Percentiles rank a stretch among this genome's conserved stretches.
These are phyloP conservation scores for Lasioglossum leucozonium DNA, from an alignment of 2,888 invertebrate genomes.

Conservation along the genomic window DNA sequence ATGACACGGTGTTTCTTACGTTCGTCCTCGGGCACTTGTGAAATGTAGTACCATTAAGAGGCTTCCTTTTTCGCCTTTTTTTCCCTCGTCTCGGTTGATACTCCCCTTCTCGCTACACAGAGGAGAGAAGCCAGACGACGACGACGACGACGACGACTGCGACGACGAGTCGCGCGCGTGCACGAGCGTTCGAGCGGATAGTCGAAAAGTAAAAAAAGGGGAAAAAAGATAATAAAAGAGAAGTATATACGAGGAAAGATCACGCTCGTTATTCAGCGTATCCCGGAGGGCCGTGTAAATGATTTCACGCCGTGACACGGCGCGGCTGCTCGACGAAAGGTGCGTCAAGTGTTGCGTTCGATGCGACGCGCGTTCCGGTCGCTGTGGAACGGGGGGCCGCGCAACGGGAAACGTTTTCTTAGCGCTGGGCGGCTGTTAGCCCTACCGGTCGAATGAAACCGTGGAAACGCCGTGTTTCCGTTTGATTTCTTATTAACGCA, in stretches of 20 bases:
- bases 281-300: slow-evolving; percentile 57
- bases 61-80: slow-evolving; percentile 17
- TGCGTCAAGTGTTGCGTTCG: slow-evolving; percentile 62
- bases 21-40: slow-evolving; percentile 23
- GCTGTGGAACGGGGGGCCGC: slow-evolving; percentile 10
- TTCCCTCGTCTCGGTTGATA: slow-evolving; percentile 24
- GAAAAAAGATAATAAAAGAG: not conserved
- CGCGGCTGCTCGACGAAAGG: slow-evolving; percentile 57
- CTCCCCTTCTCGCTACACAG: slow-evolving; percentile 34
- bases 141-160: slow-evolving; percentile 24
- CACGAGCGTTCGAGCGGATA: slow-evolving; percentile 54
- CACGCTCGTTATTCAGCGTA: slow-evolving; percentile 66
- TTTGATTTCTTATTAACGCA: too few relatives aligned
- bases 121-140: slow-evolving; percentile 35
- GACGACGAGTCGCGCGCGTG: slow-evolving; percentile 31
- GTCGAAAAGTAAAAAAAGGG: slow-evolving; percentile 48
- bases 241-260: slow-evolving; percentile 35
- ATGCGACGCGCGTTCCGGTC: slow-evolving; percentile 36
- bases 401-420: slow-evolving; percentile 42
- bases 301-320: slow-evolving; percentile 55
- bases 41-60: slow-evolving; percentile 47
- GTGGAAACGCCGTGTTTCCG: too few relatives aligned
- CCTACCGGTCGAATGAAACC: not conserved
- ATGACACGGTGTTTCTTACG: slow-evolving; percentile 27
- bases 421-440: slow-evolving; percentile 19